Base-by-base conservation (phyloP, 2,888 invertebrate genomes). In the Meandrusa payeni region DNA sequence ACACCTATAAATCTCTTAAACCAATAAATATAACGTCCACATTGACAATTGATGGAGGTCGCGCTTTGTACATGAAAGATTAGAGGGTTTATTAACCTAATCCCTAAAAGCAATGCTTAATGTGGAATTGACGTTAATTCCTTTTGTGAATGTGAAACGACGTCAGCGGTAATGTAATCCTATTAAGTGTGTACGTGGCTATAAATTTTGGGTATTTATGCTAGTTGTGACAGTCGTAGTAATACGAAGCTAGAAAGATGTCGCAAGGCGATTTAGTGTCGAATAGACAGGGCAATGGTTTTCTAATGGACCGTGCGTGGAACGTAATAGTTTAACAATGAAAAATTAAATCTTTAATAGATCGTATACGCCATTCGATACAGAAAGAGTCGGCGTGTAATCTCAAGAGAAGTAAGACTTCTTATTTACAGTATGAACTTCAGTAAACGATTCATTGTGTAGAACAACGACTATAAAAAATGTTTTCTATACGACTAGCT, bases 31-130 rank as follows among this genome's bases (percentile, higher is more conserved):
- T 28, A 39, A 44, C 23, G 27, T 22, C 32, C 22, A 26, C 27
- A 33, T 23, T 28, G 44, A 23, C 38, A 33, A 27, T 32, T 32
- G 38, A 43, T 26, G 15, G 26, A 24, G 43, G 32, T 32, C 32
- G 15, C 32, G 31, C 31, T 49, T 52, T 26, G 29, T 42, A 32
- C 37, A 48, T 48, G 40, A 13, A 26, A 43, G 50, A 54, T 51
- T 51, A 47, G 20, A 10, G 29, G 34, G 20, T 46, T 47, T 46
- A 42, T 45, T 29, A 28, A 47, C 29, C 13, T 41, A 42, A 48
- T 48, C 48, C 48, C 41, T 45, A 39, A 48, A 52, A 60, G 51
- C 53, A 49, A 52, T 55, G 55, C 44, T 53, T 57, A 58, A 61
- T 58, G 37, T 44, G 29, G 31, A 28, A 32, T 37, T 26, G 53